A percentile compares a stretch with the other conserved stretches of the same genome.
Evolutionary conservation across 1,140 invertebrate species (phyloP).

Genomic region (Whitmania pigra): DNA sequence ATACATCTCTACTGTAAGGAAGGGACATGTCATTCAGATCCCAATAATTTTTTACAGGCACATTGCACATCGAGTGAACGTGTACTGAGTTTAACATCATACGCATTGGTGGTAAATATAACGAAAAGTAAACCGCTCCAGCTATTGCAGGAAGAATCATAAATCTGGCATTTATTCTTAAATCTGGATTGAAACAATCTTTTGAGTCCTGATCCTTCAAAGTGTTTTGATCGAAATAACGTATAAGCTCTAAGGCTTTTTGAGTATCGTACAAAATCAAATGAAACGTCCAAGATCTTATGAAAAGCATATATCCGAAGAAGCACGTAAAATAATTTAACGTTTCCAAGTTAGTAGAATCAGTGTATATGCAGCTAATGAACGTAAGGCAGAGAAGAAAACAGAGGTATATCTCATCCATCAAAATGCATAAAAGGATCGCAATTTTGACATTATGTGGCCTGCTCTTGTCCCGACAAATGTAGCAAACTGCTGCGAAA

Average conservation of each 20-base stretch:
- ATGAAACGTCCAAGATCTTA: neutral
- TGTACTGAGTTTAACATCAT: too few species aligned
- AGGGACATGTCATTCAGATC: slow-evolving; percentile 1
- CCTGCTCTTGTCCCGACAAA: neutral
- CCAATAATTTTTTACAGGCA: neutral
- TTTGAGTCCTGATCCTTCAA: too few species aligned
- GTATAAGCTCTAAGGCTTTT: too few species aligned
- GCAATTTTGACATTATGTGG: neutral
- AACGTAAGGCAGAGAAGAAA: neutral
- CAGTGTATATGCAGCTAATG: neutral
- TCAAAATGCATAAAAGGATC: neutral
- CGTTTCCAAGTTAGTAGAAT: neutral
- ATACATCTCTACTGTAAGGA: neutral
- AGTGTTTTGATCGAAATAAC: too few species aligned
- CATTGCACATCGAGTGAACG: neutral
- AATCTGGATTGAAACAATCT: too few species aligned
- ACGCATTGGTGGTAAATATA: too few species aligned
- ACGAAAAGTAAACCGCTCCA: too few species aligned
- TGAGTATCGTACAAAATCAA: neutral
- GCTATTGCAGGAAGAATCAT: too few species aligned
- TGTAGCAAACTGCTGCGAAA: neutral
- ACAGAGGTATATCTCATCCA: neutral
- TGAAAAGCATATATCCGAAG: neutral
- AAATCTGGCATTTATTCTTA: too few species aligned
- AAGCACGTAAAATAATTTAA: neutral